Percentiles rank a stretch among this genome's conserved stretches.
phyloP scores from a whole-genome alignment of 2,113 vertebrate genomes.

The Oncorhynchus gorbuscha region DNA sequence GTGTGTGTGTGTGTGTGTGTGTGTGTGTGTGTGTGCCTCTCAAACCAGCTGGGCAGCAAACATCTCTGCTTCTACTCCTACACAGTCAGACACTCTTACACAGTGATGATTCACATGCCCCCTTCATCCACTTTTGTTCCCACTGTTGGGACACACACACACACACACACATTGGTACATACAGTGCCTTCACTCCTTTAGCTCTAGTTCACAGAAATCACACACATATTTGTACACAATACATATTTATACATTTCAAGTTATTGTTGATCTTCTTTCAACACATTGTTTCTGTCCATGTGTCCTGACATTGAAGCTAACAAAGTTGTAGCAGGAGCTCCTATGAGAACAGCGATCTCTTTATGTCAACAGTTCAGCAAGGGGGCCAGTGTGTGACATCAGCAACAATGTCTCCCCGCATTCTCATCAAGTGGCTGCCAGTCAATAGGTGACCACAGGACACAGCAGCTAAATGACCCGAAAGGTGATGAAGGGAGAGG shows the following conservation, averaged over 20 bases:
- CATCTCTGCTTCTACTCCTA: slow-evolving; percentile 66
- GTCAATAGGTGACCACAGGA: slow-evolving; percentile 54
- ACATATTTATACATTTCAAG: slow-evolving; percentile 1
- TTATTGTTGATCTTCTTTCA: not conserved
- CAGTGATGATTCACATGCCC: slow-evolving; percentile 74
- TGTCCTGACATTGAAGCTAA: slow-evolving; percentile 16
- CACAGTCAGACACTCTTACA: slow-evolving; percentile 56
- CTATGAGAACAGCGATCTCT: slow-evolving; percentile 45
- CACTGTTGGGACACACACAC: slow-evolving; percentile 55
- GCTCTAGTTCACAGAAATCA: not conserved
- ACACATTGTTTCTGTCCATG: slow-evolving; percentile 4
- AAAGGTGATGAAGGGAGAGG: slow-evolving; percentile 39
- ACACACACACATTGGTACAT: slow-evolving; percentile 13
- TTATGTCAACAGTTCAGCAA: slow-evolving; percentile 58
- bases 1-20: no score
- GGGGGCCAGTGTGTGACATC: slow-evolving; percentile 51
- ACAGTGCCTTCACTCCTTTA: slow-evolving; percentile 42
- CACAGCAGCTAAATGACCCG: slow-evolving; percentile 10
- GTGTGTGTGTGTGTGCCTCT: slow-evolving; percentile 27
- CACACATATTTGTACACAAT: not conserved
- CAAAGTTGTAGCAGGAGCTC: slow-evolving; percentile 33
- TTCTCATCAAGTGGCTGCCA: slow-evolving; percentile 57
- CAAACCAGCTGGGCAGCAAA: slow-evolving; percentile 64
- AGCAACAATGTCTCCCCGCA: slow-evolving; percentile 60
- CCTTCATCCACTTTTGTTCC: slow-evolving; percentile 73